These are phyloP conservation scores for Labeo rohita DNA, from an alignment of 2,113 vertebrate genomes.

Conservation along the genomic window DNA sequence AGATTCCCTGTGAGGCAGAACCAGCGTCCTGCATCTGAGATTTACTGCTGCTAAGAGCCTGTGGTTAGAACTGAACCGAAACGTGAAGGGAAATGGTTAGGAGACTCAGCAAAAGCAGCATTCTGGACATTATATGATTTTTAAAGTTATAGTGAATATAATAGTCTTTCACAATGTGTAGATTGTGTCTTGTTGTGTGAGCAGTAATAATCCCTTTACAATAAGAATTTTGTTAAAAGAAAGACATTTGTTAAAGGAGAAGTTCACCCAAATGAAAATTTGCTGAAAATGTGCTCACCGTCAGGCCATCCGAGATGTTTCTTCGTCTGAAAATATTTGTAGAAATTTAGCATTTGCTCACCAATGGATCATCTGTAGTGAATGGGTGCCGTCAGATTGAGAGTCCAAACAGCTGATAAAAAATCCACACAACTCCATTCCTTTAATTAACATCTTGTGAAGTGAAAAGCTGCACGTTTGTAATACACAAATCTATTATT, in stretches of 20 bases:
- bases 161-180: neutral
- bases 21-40: neutral
- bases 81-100: neutral
- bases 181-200: neutral
- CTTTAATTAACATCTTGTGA: neutral
- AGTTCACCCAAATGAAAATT: neutral
- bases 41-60: constrained; percentile 9
- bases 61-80: neutral
- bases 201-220: neutral
- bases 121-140: neutral
- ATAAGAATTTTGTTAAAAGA: neutral
- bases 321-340: too few relatives aligned
- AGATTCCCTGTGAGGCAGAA: constrained; percentile 26
- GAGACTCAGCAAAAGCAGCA: neutral
- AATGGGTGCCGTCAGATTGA: neutral
- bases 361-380: neutral
- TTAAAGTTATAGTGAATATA: neutral
- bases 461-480: neutral
- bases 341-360: neutral
- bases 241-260: neutral
- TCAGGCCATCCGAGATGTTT: too few relatives aligned
- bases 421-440: neutral
- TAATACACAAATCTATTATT: too few relatives aligned
- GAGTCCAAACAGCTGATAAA: neutral
- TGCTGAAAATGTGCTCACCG: neutral